phyloP scores from a whole-genome alignment of 2,113 vertebrate species.

The Bujurquina vittata region DNA sequence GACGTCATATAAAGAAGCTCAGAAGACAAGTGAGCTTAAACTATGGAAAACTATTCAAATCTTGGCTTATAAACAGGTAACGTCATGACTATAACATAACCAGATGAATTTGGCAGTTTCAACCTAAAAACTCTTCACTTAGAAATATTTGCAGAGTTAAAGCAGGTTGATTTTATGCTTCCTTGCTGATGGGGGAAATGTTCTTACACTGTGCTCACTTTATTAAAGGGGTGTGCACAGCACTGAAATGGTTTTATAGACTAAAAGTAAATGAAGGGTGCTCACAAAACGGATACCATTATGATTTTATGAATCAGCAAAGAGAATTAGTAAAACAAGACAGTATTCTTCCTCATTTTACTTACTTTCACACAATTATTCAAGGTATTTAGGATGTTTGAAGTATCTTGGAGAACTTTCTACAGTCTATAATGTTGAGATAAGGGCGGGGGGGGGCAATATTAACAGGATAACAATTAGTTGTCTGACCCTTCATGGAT shows the following conservation, averaged over 20 bases:
- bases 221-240: background rate
- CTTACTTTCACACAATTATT: background rate
- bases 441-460: background rate
- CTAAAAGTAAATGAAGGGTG: background rate
- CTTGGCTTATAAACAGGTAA: background rate
- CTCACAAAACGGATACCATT: background rate
- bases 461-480: too few relatives aligned
- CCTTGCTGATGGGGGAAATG: background rate
- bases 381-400: background rate
- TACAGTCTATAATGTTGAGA: background rate
- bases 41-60: background rate
- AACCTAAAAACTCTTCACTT: background rate
- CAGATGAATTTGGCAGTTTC: background rate
- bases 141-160: background rate
- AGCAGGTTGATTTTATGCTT: background rate
- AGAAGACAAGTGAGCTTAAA: background rate
- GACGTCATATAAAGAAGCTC: background rate
- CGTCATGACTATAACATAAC: background rate
- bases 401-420: background rate
- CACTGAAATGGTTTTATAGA: background rate
- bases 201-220: background rate
- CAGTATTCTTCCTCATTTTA: background rate
- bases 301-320: background rate
- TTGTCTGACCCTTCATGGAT: background rate
- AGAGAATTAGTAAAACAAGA: background rate